Base-by-base conservation (phyloP, 2,888 invertebrate species). In the Polyommatus icarus region DNA sequence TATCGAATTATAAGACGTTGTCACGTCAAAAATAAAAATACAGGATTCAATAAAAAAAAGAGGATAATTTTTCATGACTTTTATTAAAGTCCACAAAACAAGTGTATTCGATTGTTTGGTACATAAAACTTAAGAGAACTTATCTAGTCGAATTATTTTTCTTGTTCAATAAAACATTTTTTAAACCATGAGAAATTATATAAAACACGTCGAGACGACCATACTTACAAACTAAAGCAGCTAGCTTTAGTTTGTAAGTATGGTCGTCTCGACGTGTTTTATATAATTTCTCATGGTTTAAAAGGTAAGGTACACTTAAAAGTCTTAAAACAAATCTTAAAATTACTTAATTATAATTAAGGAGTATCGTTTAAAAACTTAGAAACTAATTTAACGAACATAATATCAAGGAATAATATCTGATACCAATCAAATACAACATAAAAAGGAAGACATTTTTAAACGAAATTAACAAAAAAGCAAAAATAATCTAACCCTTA, bases 331-430 rank as follows among this genome's bases (percentile, higher is more conserved):
- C 10, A 24, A 61, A 61, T 20, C 24, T 61, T 67, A 67, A 67
- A 29, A 67, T 1, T 36, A 32, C 5, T 29, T 50, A 50, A 50
- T 18, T 20, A 59, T 59, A 15, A 61, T 61, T 67, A 67, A 67
- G 29, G 32, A 4, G 24, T 67, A 67, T 32, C 29, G 7, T 67
- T 73, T 50, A 40, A 54, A 54, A 75, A 54, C 76, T 24, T 61
- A 61, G 29, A 29, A 12, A 67, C 29, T 29, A 67, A 32, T 67
- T 67, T 8, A 72, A 73, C 36, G 18, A 76, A 59, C 46, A 78
- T 78, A 76, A 78, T 76, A 78, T 76, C 78, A 72, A 40, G 20
- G 72, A 59, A 76, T 76, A 78, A 78, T 76, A 78, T 78, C 78
- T 40, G 50, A 36, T 40, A 72, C 46, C 29, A 18, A 76, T 54